Percentiles rank a stretch among this genome's conserved stretches.
phyloP scores from a whole-genome alignment of 2,888 invertebrate species.

The Dascillus cervinus region DNA sequence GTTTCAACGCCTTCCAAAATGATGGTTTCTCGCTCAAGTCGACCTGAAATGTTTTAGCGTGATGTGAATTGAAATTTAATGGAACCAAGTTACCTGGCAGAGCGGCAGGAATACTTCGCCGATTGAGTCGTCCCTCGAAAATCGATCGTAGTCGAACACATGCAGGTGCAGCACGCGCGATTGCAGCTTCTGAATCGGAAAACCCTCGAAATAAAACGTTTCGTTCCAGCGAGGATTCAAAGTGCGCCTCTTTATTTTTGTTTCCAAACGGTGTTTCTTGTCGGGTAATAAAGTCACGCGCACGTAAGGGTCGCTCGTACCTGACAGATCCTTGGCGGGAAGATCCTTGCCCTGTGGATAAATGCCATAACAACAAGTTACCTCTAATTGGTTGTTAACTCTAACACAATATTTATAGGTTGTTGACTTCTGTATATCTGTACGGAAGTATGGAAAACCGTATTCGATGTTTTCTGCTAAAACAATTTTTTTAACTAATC shows the following conservation, averaged over 20 bases:
- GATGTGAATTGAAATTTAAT: too few relatives aligned
- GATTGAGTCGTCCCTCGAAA: slow-evolving; percentile 89
- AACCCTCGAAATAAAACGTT: slow-evolving; percentile 91
- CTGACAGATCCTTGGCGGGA: slow-evolving; percentile 88
- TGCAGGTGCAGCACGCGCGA: slow-evolving; percentile 86
- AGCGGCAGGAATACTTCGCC: slow-evolving; percentile 88
- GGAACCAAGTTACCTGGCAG: slow-evolving; percentile 86
- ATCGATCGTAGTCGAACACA: slow-evolving; percentile 91
- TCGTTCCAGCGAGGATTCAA: slow-evolving; percentile 91
- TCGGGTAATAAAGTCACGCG: slow-evolving; percentile 83
- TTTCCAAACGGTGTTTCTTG: slow-evolving; percentile 86
- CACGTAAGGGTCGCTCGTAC: slow-evolving; percentile 89
- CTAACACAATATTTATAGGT: too few relatives aligned
- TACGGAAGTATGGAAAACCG: too few relatives aligned
- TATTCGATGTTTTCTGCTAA: too few relatives aligned
- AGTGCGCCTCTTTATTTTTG: slow-evolving; percentile 85
- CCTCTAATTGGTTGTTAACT: too few relatives aligned
- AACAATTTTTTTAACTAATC: too few relatives aligned
- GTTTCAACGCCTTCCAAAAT: slow-evolving; percentile 91
- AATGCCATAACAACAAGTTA: too few relatives aligned
- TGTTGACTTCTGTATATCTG: too few relatives aligned
- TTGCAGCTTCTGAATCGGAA: slow-evolving; percentile 87
- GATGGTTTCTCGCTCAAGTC: slow-evolving; percentile 87
- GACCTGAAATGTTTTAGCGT: too few relatives aligned
- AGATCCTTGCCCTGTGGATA: slow-evolving; percentile 75